phyloP scores from a whole-genome alignment of 2,888 invertebrate genomes.

The Monochamus alternatus region DNA sequence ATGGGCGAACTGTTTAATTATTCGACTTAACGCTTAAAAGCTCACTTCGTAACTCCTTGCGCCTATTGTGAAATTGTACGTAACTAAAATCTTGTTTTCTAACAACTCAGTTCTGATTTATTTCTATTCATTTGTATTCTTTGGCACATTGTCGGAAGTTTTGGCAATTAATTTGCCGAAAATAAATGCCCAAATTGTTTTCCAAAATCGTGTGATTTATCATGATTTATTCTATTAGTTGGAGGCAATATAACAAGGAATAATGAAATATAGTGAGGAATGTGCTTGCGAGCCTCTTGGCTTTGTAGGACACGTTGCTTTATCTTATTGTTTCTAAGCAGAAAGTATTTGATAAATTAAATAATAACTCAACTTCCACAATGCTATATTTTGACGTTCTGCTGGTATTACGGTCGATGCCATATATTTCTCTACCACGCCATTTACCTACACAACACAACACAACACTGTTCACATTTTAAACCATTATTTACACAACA shows the following conservation, averaged over 20 bases:
- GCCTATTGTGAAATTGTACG: slow-evolving; percentile 37
- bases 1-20: slow-evolving; percentile 35
- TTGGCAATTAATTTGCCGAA: slow-evolving; percentile 41
- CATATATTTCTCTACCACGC: neutral
- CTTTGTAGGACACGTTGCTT: slow-evolving; percentile 23
- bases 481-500: too few species aligned
- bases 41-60: slow-evolving; percentile 33
- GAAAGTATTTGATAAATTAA: slow-evolving; percentile 35
- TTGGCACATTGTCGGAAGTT: slow-evolving; percentile 41
- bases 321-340: slow-evolving; percentile 28
- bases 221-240: slow-evolving; percentile 37
- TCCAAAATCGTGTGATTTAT: slow-evolving; percentile 32
- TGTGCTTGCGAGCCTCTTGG: slow-evolving; percentile 16
- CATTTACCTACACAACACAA: neutral
- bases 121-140: slow-evolving; percentile 43
- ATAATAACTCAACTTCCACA: slow-evolving; percentile 19
- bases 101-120: slow-evolving; percentile 43
- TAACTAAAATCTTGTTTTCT: slow-evolving; percentile 37
- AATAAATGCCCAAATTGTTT: slow-evolving; percentile 36
- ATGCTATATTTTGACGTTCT: slow-evolving; percentile 21
- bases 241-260: slow-evolving; percentile 32
- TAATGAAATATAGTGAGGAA: slow-evolving; percentile 32
- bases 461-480: neutral
- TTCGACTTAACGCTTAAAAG: slow-evolving; percentile 31
- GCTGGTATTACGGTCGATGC: neutral